These are phyloP conservation scores for Nipponacmea schrenckii DNA, from an alignment of 2,888 invertebrate genomes.

Conservation along the genomic window DNA sequence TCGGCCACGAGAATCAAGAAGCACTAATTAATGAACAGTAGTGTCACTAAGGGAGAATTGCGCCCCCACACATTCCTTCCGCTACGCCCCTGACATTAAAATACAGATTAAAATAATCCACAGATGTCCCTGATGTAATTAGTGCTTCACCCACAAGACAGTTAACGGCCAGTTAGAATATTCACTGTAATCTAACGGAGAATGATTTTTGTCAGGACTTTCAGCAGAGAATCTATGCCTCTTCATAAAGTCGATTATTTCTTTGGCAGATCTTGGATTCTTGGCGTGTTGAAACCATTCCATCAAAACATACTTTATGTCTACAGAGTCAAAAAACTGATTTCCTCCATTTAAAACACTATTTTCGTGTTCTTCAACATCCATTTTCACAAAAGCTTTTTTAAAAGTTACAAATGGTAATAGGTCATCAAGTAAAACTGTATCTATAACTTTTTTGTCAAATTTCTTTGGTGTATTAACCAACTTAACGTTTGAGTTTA, in stretches of 20 bases:
- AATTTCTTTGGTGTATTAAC: background rate
- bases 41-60: too few relatives aligned
- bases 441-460: background rate
- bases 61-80: too few relatives aligned
- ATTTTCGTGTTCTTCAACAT: background rate
- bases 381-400: slow-evolving; percentile 1
- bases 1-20: too few relatives aligned
- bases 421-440: background rate
- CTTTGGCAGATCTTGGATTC: background rate
- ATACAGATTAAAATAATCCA: too few relatives aligned
- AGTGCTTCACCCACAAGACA: background rate
- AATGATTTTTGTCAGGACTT: background rate
- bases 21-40: too few relatives aligned
- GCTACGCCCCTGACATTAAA: too few relatives aligned
- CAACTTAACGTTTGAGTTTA: too few relatives aligned
- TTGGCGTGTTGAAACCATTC: background rate
- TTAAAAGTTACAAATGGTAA: background rate
- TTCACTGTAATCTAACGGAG: background rate
- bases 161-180: background rate
- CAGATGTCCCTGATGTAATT: too few relatives aligned
- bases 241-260: background rate
- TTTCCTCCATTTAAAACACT: background rate
- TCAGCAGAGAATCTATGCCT: background rate
- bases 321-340: background rate
- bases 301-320: background rate